Conservation (phyloP, 2,113 vertebrate genomes). For the Epinephelus lanceolatus region DNA sequence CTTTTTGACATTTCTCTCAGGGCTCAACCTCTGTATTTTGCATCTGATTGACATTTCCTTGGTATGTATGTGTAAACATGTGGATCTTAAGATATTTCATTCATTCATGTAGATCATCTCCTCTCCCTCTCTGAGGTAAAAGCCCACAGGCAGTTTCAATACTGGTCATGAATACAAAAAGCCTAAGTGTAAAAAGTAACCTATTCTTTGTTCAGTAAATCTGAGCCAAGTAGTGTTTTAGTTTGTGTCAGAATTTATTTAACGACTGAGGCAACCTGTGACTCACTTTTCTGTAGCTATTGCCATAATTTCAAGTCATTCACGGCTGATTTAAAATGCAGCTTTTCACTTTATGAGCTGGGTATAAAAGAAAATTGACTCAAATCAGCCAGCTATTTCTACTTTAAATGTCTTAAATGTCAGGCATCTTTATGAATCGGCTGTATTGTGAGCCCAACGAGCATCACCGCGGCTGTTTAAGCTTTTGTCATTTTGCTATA, state of each 20-base stretch:
- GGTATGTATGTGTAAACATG: constrained; percentile 74
- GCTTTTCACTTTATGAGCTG: constrained; percentile 46
- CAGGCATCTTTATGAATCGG: constrained; percentile 42
- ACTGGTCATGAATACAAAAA: constrained; percentile 60
- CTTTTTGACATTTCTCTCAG: constrained; percentile 76
- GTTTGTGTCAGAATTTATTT: constrained; percentile 41
- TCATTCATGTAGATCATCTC: constrained; percentile 67
- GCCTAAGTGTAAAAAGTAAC: constrained; percentile 14
- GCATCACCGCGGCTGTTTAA: constrained; percentile 35
- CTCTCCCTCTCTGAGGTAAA: constrained; percentile 49
- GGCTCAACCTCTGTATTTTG: constrained; percentile 73
- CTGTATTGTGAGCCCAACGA: constrained; percentile 37
- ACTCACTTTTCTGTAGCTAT: constrained; percentile 5
- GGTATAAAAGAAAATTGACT: constrained; percentile 27
- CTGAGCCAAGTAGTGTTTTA: constrained; percentile 25
- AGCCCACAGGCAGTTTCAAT: constrained; percentile 40
- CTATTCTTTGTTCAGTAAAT: constrained; percentile 22
- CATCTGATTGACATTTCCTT: constrained; percentile 82
- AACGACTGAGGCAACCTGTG: constrained; percentile 32
- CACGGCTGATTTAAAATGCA: constrained; percentile 32
- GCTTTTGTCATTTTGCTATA: constrained; percentile 36
- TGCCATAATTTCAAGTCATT: constrained; percentile 23
- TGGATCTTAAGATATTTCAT: constrained; percentile 72
- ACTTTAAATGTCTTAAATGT: constrained; percentile 47
- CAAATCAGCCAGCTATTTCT: constrained; percentile 20